Conservation (phyloP, 2,888 invertebrate genomes). For the Drosophila emarginata region DNA sequence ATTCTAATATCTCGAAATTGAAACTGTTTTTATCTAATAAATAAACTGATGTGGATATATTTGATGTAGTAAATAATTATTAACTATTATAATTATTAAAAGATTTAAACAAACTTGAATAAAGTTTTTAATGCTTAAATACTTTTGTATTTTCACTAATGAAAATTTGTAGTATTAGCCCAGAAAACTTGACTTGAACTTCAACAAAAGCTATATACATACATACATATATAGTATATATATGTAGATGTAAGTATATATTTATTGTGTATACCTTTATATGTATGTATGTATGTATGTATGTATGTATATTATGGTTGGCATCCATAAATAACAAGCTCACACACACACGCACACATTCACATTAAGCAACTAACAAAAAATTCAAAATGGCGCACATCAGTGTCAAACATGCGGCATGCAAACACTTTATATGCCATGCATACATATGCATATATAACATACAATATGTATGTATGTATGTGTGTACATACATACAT, state of each 20-base stretch:
- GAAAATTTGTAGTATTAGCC: background rate
- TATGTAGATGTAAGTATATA: background rate
- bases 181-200: constrained; percentile 6
- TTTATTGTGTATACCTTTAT: background rate
- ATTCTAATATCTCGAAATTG: too few species aligned
- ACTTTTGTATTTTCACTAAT: too few species aligned
- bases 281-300: background rate
- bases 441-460: constrained; percentile 6
- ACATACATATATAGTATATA: background rate
- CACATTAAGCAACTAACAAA: constrained; percentile 7
- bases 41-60: too few species aligned
- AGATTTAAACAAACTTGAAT: background rate
- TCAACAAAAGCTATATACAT: background rate
- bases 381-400: constrained; percentile 71
- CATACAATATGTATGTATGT: background rate
- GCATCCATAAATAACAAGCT: constrained; percentile 50
- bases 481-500: constrained; percentile 26
- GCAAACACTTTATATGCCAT: constrained; percentile 62
- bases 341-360: constrained; percentile 13
- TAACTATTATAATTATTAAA: background rate
- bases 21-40: background rate
- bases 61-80: too few species aligned
- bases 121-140: background rate
- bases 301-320: constrained; percentile 11
- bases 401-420: constrained; percentile 66